Conservation (phyloP, 2,797 vertebrate species). For the Stomatorhinus walkeri region DNA sequence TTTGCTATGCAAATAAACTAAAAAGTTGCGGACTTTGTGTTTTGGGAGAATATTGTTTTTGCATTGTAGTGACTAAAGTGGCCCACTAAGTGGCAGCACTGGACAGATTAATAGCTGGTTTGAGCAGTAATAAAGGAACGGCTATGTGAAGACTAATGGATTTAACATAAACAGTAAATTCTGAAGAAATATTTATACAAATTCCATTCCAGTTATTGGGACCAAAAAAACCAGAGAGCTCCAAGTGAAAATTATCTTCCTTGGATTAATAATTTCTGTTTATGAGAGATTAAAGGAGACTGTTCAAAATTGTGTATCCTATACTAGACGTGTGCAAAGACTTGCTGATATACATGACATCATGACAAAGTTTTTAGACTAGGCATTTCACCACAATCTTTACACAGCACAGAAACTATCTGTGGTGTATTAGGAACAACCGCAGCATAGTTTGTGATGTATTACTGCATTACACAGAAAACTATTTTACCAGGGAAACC, state of each 20-base stretch:
- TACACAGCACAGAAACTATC: neutral
- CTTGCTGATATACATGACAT: neutral
- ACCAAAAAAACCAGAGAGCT: neutral
- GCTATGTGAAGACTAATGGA: neutral
- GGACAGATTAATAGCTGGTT: neutral
- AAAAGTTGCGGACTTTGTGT: neutral
- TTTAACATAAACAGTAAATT: slow-evolving; percentile 2
- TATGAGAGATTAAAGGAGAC: neutral
- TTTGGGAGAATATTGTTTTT: neutral
- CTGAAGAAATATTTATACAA: slow-evolving; percentile 19
- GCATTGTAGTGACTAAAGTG: neutral
- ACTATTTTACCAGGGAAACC: neutral
- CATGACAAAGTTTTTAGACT: neutral
- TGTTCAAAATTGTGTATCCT: neutral
- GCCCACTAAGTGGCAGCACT: neutral
- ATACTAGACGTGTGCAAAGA: neutral
- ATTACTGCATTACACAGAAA: neutral
- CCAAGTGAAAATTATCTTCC: slow-evolving; percentile 18
- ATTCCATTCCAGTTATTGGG: neutral
- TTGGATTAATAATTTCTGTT: neutral
- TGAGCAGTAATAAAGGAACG: no score
- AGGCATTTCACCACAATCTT: neutral
- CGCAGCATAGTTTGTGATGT: neutral
- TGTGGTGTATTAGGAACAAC: neutral
- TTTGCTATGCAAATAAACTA: neutral